These are phyloP conservation scores for Aricia artaxerxes DNA, from an alignment of 2,888 invertebrate genomes.

Conservation along the genomic window DNA sequence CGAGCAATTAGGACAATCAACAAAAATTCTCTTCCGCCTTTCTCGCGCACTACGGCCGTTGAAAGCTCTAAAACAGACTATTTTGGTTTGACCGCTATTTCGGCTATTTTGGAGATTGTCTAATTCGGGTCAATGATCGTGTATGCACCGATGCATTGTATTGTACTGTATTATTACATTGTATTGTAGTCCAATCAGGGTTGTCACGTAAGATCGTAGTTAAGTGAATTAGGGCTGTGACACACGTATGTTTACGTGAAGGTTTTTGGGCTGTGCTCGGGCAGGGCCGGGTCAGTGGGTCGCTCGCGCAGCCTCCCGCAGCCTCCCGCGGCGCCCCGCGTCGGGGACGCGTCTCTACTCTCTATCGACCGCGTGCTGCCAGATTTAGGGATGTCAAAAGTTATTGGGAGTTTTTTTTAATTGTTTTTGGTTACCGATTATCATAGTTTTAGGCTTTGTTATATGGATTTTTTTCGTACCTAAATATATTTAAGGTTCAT, in stretches of 20 bases:
- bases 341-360: slow-evolving; percentile 76
- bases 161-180: not conserved
- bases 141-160: not conserved
- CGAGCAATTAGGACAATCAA: not conserved
- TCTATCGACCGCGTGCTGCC: slow-evolving; percentile 76
- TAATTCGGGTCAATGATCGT: slow-evolving; percentile 18
- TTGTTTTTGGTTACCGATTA: not conserved
- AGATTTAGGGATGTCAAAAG: slow-evolving; percentile 61
- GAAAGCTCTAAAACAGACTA: slow-evolving; percentile 18
- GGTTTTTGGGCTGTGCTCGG: slow-evolving; percentile 52
- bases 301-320: slow-evolving; percentile 79
- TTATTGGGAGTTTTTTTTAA: not conserved
- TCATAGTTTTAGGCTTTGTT: too few species aligned
- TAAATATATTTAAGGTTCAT: too few species aligned
- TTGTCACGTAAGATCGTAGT: slow-evolving; percentile 5
- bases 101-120: slow-evolving; percentile 11
- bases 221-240: slow-evolving; percentile 55
- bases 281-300: slow-evolving; percentile 82
- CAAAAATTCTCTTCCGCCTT: not conserved
- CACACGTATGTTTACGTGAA: slow-evolving; percentile 38
- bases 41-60: not conserved
- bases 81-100: slow-evolving; percentile 11
- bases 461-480: too few species aligned
- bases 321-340: slow-evolving; percentile 47
- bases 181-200: slow-evolving; percentile 15